A percentile compares a stretch with the other conserved stretches of the same genome.
Evolutionary conservation across 64 coral and sea anemone genomes (phyloP).

Genomic region (Platygyra sinensis): DNA sequence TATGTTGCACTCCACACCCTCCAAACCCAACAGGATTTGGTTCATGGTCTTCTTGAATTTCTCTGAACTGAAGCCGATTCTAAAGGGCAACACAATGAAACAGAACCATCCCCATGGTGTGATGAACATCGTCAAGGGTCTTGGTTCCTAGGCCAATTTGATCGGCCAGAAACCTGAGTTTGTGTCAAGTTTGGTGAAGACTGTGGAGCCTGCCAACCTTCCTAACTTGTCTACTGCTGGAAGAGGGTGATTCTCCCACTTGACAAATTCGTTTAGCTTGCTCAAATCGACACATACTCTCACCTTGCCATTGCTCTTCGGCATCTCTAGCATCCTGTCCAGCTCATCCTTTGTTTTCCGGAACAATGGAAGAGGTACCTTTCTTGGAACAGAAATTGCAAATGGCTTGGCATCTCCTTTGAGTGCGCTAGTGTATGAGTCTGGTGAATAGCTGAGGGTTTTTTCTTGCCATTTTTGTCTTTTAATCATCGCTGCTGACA

Average conservation of each 20-base stretch:
- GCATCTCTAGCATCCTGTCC: not conserved
- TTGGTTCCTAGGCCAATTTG: not conserved
- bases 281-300: slow-evolving; percentile 47
- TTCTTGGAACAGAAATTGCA: slow-evolving; percentile 34
- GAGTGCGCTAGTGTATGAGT: slow-evolving; percentile 43
- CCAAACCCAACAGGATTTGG: slow-evolving; percentile 29
- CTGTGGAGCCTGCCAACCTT: no score
- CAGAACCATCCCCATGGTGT: slow-evolving; percentile 26
- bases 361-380: slow-evolving; percentile 21
- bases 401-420: slow-evolving; percentile 57
- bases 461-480: slow-evolving; percentile 3
- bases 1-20: slow-evolving; percentile 49
- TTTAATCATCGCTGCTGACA: slow-evolving; percentile 9
- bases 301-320: slow-evolving; percentile 18
- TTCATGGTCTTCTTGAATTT: slow-evolving; percentile 37
- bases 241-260: slow-evolving; percentile 23
- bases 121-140: slow-evolving; percentile 43
- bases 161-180: slow-evolving; percentile 16
- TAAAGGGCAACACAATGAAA: slow-evolving; percentile 23
- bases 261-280: slow-evolving; percentile 32
- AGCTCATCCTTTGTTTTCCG: not conserved
- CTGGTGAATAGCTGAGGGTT: slow-evolving; percentile 49
- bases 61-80: slow-evolving; percentile 2
- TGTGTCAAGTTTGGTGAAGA: slow-evolving; percentile 4
- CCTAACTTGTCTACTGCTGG: no score